Evolutionary conservation across 2,797 vertebrate species (phyloP), one percentile per base, ranked within the genome.

Genomic region (Sebastes nivosus): DNA sequence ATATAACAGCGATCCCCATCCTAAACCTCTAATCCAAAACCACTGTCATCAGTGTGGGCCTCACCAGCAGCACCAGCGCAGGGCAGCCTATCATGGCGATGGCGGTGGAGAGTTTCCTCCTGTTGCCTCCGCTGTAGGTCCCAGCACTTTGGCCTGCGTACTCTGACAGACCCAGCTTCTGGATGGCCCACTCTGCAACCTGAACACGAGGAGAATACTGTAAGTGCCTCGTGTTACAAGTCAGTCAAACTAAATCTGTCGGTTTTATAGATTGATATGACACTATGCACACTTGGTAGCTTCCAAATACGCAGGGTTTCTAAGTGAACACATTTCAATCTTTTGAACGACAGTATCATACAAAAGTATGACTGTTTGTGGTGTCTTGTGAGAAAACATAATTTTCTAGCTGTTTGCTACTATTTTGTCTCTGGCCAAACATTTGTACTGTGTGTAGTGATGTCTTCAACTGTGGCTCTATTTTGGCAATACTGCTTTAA

Each of bases 111-210:
- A 99, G 97, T 76, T 99, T 99, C 89, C 97, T 96, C 77, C 93
- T 97, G 95, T 97, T 99, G 2, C 98, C 98, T 3, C 97, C 97
- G 0, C 98, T 99, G 95, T 98, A 99, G 8, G 97, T 98, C 68
- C 97, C 96, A 0, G 95, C 97, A 77, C 94, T 92, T 60, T 87
- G 81, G 64, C 96, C 95, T 0, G 97, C 97, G 0, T 97, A 97
- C 79, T 94, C 81, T 1, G 90, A 94, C 34, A 99, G 95, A 27
- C 97, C 97, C 88, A 99, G 91, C 88, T 97, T 98, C 92, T 96
- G 96, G 87, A 98, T 97, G 66, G 96, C 97, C 97, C 97, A 98
- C 29, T 97, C 96, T 65, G 97, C 96, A 72, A 98, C 97, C 98
- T 99, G 79, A 57, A 38, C 12, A 68, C 4, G 2, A 38, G 75